Percentiles rank a stretch among this genome's conserved stretches.
phyloP scores from a whole-genome alignment of 2,888 invertebrate species.

The Diplolepis rosae region DNA sequence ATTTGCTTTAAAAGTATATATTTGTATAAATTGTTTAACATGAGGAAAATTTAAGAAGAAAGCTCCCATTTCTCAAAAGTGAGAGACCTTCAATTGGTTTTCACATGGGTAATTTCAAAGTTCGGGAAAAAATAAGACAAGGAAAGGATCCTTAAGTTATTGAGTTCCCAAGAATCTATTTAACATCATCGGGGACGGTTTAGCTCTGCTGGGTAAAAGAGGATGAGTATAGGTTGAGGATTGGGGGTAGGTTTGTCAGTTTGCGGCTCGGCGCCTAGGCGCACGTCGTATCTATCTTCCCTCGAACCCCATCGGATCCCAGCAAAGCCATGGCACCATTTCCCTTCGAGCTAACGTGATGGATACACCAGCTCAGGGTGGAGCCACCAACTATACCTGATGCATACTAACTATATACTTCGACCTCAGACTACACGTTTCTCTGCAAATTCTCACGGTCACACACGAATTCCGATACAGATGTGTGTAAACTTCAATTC shows the following conservation, averaged over 20 bases:
- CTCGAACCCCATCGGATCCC: conserved; percentile 34
- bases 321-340: conserved; percentile 22
- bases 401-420: conserved; percentile 47
- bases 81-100: conserved; percentile 30
- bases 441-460: conserved; percentile 32
- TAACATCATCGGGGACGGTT: conserved; percentile 55
- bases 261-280: conserved; percentile 54
- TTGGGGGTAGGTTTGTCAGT: conserved; percentile 52
- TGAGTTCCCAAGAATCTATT: conserved; percentile 57
- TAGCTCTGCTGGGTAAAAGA: conserved; percentile 36
- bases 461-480: conserved; percentile 1
- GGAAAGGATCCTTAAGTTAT: conserved; percentile 46
- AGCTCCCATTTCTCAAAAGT: not conserved
- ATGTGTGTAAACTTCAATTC: conserved; percentile 23
- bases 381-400: conserved; percentile 43
- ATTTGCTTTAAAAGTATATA: not conserved
- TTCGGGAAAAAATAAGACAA: not conserved
- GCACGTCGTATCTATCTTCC: conserved; percentile 51
- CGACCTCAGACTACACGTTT: conserved; percentile 35
- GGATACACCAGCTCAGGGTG: conserved; percentile 48
- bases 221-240: conserved; percentile 27
- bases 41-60: not conserved
- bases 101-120: conserved; percentile 37
- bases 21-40: too few relatives aligned
- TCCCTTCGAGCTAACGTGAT: conserved; percentile 41